Percentiles rank a stretch among this genome's conserved stretches.
Evolutionary conservation across 2,888 invertebrate species (phyloP).

Genomic region (Linyphia triangularis): DNA sequence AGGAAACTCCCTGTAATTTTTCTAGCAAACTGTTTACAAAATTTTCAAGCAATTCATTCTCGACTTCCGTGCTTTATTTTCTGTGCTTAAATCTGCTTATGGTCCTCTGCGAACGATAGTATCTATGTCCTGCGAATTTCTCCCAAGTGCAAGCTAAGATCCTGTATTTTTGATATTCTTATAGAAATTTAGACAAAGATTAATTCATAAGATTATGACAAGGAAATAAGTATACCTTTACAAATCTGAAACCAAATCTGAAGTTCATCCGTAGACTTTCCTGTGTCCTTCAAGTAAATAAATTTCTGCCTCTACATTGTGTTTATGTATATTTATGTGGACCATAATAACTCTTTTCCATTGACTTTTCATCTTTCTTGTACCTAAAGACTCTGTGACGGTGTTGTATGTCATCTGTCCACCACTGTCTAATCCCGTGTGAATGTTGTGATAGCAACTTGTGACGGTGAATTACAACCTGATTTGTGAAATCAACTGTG

Average conservation of each 20-base stretch:
- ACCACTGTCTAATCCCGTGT: conserved; percentile 39
- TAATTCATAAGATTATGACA: too few relatives aligned
- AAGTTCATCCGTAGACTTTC: neutral
- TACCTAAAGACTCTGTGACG: neutral
- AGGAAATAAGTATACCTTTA: neutral
- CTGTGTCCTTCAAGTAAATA: conserved; percentile 17
- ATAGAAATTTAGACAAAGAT: neutral
- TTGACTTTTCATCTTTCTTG: conserved; percentile 12
- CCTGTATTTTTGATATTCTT: neutral
- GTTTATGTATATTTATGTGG: conserved; percentile 25
- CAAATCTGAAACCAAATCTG: neutral
- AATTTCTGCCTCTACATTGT: conserved; percentile 11
- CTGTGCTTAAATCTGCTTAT: too few relatives aligned
- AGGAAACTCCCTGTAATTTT: neutral
- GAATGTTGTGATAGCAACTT: neutral
- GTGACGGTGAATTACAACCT: neutral
- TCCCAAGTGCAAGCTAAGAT: neutral
- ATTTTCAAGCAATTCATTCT: neutral
- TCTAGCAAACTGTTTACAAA: neutral
- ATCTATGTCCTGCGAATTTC: too few relatives aligned
- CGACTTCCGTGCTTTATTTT: too few relatives aligned
- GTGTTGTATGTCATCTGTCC: conserved; percentile 16
- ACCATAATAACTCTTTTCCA: conserved; percentile 54
- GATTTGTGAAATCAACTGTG: conserved; percentile 2
- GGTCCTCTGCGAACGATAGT: too few relatives aligned